These are phyloP conservation scores for Dendrocincla fuliginosa DNA, from an alignment of 2,797 vertebrate species.

Conservation along the genomic window DNA sequence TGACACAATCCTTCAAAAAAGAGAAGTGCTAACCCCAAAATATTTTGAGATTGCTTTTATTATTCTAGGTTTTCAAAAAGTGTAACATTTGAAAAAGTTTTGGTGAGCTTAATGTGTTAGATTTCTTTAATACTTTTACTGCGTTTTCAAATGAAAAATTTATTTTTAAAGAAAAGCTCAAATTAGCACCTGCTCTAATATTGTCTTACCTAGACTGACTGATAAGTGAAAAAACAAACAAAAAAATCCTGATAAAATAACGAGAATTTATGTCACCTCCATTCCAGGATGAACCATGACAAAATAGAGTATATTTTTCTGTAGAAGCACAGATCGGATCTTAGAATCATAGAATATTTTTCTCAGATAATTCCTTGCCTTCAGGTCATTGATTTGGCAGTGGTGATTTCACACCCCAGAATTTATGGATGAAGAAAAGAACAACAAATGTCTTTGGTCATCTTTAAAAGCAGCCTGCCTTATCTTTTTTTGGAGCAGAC, in stretches of 20 bases:
- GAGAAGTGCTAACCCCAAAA: neutral
- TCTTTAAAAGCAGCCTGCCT: neutral
- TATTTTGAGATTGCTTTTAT: neutral
- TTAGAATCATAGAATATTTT: neutral
- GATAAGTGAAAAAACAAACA: neutral
- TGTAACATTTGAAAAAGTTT: neutral
- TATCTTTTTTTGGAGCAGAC: neutral
- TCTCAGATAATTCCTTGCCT: neutral
- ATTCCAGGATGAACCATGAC: neutral
- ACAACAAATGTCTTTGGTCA: neutral
- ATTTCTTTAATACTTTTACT: neutral
- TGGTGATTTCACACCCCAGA: neutral
- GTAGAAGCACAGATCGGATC: neutral
- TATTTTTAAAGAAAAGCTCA: neutral
- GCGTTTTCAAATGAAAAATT: neutral
- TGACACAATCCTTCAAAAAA: neutral
- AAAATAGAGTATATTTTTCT: neutral
- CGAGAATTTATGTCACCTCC: neutral
- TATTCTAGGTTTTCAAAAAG: neutral
- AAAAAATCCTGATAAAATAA: neutral
- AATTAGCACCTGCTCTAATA: neutral
- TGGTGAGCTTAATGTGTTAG: neutral
- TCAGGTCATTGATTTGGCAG: neutral
- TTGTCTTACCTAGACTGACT: neutral
- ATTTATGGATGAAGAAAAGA: neutral